Base-by-base conservation (phyloP, 2,888 invertebrate species). In the Drosophila mettleri region DNA sequence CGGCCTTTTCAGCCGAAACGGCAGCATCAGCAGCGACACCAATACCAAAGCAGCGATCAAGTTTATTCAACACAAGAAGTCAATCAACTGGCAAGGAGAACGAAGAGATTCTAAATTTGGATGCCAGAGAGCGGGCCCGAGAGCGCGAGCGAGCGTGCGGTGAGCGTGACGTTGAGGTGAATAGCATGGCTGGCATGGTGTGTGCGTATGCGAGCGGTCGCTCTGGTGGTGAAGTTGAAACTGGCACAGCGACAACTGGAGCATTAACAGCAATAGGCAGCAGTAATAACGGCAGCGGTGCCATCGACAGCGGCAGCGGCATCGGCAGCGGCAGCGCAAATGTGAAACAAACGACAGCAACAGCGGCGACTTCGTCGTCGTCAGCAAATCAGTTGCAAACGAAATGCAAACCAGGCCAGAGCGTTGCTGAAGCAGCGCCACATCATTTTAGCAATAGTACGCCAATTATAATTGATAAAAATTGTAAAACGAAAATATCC, bases 341-440 rank as follows among this genome's bases (percentile, higher is more conserved):
- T 69, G 70, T 67, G 57, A 70, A 70, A 70, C 76, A 70, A 75
- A 52, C 74, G 49, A 48, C 64, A 53, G 54, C 53, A 29, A 45
- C 34, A 57, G 34, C 69, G 59, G 31, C 65, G 67, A 69, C 63
- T 72, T 66, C 83, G 77, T 78, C 81, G 83, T 83, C 85, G 80
- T 87, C 86, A 81, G 78, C 83, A 82, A 88, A 86, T 90, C 92
- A 91, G 88, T 92, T 89, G 82, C 82, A 90, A 89, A 89, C 89
- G 89, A 91, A 89, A 85, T 89, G 89, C 90, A 92, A 91, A 86
- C 88, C 82, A 84, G 91, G 89, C 62, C 89, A 85, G 86, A 85
- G 82, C 83, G 76, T 72, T 79, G 75, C 80, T 66, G 82, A 82
- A 76, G 74, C 69, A 72, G 53, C 69, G 60, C 63, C 43, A 62